Evolutionary conservation across 2,113 vertebrate species (phyloP), one percentile per base, ranked within the genome.

Genomic region (Eolophus roseicapilla): DNA sequence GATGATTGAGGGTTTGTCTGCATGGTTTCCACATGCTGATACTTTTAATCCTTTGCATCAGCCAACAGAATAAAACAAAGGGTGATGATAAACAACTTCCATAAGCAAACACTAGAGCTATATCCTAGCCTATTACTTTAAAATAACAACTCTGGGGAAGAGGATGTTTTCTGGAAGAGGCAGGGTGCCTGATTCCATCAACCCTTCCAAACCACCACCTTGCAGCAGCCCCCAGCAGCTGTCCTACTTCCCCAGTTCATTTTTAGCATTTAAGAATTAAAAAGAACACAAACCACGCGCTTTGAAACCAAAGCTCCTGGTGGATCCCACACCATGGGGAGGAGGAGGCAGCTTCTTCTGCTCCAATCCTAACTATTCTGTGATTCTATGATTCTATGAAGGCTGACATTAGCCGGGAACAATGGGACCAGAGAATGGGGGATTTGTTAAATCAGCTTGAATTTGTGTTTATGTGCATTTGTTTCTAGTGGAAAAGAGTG

Each of bases 361-460:
- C 1, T 33, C 70, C 1, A 3, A 39, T 10, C 39, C 39, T 39
- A 39, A 39, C 39, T 39, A 39, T 10, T 39, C 39, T 39, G 11
- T 39, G 39, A 39, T 39, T 39, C 39, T 39, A 39, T n/a, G 82
- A 39, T 39, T 39, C 39, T 39, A 39, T n/a, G 82, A 7, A 67
- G 17, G 46, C 65, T 92, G 92, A 50, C 1, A 2, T 52, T 17
- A 41, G 57, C 52, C 77, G 75, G 64, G 55, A 71, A 53, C 79
- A 84, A 37, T 13, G 18, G 88, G 64, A 27, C 55, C n/a, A n/a
- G 76, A 74, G 88, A 70, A 57, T 4, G 50, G 43, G 23, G 41
- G 76, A 84, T 88, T 89, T 90, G 65, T 53, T 81, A 95, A 83
- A 95, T 46, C 82, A 64, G 47, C 86, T 69, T 92, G 59, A 83